Percentiles rank a stretch among this genome's conserved stretches.
Conservation (phyloP, 2,113 vertebrate genomes). For the Amphilophus citrinellus region DNA sequence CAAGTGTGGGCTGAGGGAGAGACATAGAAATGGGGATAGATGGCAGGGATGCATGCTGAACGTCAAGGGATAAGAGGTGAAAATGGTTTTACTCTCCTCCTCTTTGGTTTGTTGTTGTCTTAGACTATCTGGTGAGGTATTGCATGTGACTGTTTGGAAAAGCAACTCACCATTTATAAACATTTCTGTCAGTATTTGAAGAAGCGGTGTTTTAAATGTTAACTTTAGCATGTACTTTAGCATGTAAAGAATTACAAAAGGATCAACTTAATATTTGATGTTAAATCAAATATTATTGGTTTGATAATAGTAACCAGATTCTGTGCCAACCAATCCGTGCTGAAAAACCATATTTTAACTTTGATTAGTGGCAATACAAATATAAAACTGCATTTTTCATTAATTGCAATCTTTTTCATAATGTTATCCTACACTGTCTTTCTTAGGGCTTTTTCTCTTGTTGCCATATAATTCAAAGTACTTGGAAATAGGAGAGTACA, state of each 20-base stretch:
- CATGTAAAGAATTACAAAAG: background rate
- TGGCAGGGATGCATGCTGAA: slow-evolving; percentile 69
- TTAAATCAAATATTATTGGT: background rate
- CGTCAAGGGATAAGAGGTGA: slow-evolving; percentile 80
- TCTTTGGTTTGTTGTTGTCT: slow-evolving; percentile 17
- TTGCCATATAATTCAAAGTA: background rate
- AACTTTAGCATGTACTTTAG: background rate
- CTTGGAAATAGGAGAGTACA: background rate
- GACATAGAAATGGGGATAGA: slow-evolving; percentile 75
- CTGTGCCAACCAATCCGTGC: background rate
- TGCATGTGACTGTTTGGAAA: background rate
- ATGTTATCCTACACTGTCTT: background rate
- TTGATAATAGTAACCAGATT: background rate
- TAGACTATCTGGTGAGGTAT: slow-evolving; percentile 18
- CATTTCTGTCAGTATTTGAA: background rate
- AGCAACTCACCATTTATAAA: slow-evolving; percentile 5
- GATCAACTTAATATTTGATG: background rate
- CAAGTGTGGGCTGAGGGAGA: slow-evolving; percentile 81
- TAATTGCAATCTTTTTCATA: too few species aligned
- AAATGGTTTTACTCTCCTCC: slow-evolving; percentile 86
- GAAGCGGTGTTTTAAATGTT: background rate
- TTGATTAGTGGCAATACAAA: too few species aligned
- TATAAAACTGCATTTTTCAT: too few species aligned
- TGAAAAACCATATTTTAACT: too few species aligned
- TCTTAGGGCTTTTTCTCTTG: background rate